phyloP scores from a whole-genome alignment of 2,888 invertebrate species.

The Theodoxus fluviatilis region DNA sequence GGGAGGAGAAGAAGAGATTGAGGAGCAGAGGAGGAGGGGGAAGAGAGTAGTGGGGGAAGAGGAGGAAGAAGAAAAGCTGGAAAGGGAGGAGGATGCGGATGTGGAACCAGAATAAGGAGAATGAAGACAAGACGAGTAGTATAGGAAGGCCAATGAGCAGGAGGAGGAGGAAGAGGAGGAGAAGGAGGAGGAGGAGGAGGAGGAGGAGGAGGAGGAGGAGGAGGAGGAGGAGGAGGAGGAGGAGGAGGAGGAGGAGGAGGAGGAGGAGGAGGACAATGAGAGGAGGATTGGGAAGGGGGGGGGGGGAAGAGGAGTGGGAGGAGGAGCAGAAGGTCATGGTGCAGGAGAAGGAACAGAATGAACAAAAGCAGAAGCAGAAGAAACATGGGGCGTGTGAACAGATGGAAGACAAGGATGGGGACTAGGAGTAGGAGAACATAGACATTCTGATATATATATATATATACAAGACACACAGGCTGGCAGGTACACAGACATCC shows the following conservation, averaged over 20 bases:
- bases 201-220: background rate
- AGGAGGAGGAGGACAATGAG: background rate
- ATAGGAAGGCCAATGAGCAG: background rate
- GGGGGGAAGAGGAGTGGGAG: background rate
- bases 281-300: background rate
- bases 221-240: too few relatives aligned
- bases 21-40: background rate
- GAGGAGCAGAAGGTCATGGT: too few relatives aligned
- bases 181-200: background rate
- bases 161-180: background rate
- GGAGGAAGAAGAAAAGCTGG: background rate
- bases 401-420: too few relatives aligned
- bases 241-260: too few relatives aligned
- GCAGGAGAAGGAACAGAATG: too few relatives aligned
- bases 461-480: too few relatives aligned
- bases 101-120: background rate
- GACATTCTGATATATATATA: too few relatives aligned
- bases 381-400: too few relatives aligned
- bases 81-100: background rate
- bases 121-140: background rate
- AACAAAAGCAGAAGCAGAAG: too few relatives aligned
- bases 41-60: background rate
- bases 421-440: too few relatives aligned
- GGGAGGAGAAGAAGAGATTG: background rate
- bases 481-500: too few relatives aligned